Evolutionary conservation across 2,797 vertebrate species (phyloP), one percentile per base, ranked within the genome.

Genomic region (Aeoliscus strigatus): DNA sequence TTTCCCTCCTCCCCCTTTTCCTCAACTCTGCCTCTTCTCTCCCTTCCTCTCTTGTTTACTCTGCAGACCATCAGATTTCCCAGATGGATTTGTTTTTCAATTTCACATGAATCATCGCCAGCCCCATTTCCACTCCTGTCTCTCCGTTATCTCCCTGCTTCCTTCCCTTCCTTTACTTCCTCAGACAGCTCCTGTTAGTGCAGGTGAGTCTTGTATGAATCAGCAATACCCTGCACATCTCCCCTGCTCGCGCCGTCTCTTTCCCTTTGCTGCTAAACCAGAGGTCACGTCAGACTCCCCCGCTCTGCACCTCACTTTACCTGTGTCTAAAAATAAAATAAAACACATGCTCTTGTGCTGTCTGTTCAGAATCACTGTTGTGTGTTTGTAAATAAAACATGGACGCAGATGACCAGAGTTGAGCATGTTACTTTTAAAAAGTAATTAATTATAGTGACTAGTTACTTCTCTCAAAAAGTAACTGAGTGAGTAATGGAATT

Each of bases 191-290:
- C 43, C 47, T 51, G 56, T 83, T 73, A 57, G 59, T 43, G 69
- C 13, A 73, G 65, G 57, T 73, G 70, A 73, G 58, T 60, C 54
- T 57, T 53, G 44, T 53, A 48, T 75, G 57, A 81, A 79, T 80
- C 73, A 78, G 64, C 75, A 62, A 11, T 41, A 37, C 36, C 54
- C 26, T 45, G 43, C 48, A 48, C 43, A 44, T 59, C 54, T 49
- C 65, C 44, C 34, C 32, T 21, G 39, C 41, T 37, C 42, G 46
- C 18, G 3, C 49, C 16, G 9, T 59, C 35, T 54, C 32, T 31
- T 37, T 56, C 21, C 34, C 38, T 53, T 63, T 23, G 17, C 74
- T 55, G 70, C 42, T 68, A 66, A 12, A 77, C 62, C 40, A 48
- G 60, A 60, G 62, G 60, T 78, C 63, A 67, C 27, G 21, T 68